phyloP scores from a whole-genome alignment of 2,888 invertebrate species.

The Leptothorax acervorum region DNA sequence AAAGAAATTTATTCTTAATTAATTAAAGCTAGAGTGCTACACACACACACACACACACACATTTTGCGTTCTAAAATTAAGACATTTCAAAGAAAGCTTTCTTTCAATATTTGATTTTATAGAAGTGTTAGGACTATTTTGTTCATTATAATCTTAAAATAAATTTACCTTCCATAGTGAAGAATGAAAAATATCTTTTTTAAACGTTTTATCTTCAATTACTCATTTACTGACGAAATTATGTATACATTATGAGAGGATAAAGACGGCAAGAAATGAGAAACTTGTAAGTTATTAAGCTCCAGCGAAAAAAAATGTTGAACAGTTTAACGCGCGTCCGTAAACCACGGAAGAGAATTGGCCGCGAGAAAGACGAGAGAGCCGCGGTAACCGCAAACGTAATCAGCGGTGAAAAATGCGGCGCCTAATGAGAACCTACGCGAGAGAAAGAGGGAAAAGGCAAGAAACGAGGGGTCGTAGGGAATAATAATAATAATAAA shows the following conservation, averaged over 20 bases:
- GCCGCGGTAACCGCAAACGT: slow-evolving; percentile 47
- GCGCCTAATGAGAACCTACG: slow-evolving; percentile 62
- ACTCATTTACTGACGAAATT: slow-evolving; percentile 37
- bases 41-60: no score
- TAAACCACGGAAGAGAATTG: slow-evolving; percentile 47
- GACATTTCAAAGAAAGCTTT: neutral
- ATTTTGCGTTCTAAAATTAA: neutral
- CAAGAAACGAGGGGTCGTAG: slow-evolving; percentile 52
- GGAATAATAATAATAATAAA: slow-evolving; percentile 74
- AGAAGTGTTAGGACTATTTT: neutral
- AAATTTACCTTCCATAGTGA: neutral
- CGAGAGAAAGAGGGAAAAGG: slow-evolving; percentile 10
- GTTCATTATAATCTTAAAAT: neutral
- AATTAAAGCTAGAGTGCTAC: neutral
- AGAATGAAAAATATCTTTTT: neutral
- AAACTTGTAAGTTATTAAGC: slow-evolving; percentile 52
- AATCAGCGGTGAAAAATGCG: slow-evolving; percentile 61
- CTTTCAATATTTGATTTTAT: neutral
- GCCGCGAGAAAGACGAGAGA: slow-evolving; percentile 42
- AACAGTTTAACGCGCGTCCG: slow-evolving; percentile 48
- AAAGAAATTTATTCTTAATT: neutral
- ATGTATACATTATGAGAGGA: slow-evolving; percentile 48
- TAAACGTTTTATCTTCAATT: slow-evolving; percentile 23
- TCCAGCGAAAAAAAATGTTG: slow-evolving; percentile 35
- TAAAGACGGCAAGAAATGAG: slow-evolving; percentile 41